Evolutionary conservation across 1,140 invertebrate species (phyloP).

Genomic region (Drosophila ambigua): DNA sequence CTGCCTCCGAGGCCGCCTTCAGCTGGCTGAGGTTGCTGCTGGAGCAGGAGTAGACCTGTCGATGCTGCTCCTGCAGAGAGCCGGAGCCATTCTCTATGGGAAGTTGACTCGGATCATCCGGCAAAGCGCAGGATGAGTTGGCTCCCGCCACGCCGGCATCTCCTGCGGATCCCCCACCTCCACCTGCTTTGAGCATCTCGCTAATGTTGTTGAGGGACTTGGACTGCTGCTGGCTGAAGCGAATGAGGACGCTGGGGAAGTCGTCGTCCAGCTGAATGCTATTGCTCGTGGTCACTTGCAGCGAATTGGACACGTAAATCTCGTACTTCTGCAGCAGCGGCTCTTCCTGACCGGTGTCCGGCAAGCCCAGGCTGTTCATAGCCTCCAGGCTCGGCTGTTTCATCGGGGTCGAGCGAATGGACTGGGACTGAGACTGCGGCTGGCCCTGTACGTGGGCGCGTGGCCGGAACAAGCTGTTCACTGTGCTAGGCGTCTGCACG

Average conservation of each 20-base stretch:
- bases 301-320: slow-evolving; percentile 75
- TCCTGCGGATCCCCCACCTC: not conserved
- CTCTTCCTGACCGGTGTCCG: slow-evolving; percentile 52
- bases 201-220: slow-evolving; percentile 81
- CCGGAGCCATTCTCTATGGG: slow-evolving; percentile 3
- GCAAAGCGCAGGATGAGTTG: too few relatives aligned
- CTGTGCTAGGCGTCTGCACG: slow-evolving; percentile 39
- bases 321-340: slow-evolving; percentile 68
- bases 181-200: slow-evolving; percentile 45
- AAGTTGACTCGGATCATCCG: not conserved
- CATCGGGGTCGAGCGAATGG: slow-evolving; percentile 59
- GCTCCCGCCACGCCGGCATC: not conserved
- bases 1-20: slow-evolving; percentile 83
- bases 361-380: slow-evolving; percentile 80
- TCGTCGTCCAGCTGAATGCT: slow-evolving; percentile 64
- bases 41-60: slow-evolving; percentile 60
- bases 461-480: slow-evolving; percentile 41
- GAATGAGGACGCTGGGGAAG: slow-evolving; percentile 67
- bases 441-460: not conserved
- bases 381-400: slow-evolving; percentile 72
- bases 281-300: slow-evolving; percentile 77
- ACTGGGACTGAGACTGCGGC: not conserved
- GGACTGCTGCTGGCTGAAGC: slow-evolving; percentile 73
- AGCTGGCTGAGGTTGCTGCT: slow-evolving; percentile 73
- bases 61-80: slow-evolving; percentile 37